A percentile compares a stretch with the other conserved stretches of the same genome.
Conservation (phyloP, 2,797 vertebrate species). For the Tenualosa ilisha region DNA sequence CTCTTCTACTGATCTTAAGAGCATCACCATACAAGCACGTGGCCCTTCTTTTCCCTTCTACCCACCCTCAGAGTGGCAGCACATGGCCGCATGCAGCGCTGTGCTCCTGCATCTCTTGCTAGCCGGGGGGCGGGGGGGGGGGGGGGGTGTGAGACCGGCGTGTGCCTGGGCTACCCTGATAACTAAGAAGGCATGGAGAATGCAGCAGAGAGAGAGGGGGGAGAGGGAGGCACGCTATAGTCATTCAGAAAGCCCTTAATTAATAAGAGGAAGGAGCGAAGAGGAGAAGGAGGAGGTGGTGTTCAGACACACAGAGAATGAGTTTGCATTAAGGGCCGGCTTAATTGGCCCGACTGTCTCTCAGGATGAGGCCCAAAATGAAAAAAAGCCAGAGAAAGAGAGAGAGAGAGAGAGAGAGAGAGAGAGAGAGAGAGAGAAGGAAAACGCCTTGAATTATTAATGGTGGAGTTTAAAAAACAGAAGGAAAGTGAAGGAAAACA, state of each 20-base stretch:
- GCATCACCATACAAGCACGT: background rate
- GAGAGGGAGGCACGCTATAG: background rate
- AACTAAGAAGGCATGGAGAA: conserved; percentile 59
- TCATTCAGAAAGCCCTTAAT: conserved; percentile 61
- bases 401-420: background rate
- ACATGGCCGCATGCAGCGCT: background rate
- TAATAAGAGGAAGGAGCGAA: conserved; percentile 57
- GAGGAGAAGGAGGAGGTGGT: conserved; percentile 32
- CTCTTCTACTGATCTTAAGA: too few species aligned
- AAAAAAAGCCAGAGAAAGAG: too few species aligned
- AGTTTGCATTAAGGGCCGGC: conserved; percentile 47
- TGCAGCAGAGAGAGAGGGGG: background rate
- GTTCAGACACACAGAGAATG: background rate
- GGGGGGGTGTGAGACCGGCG: conserved; percentile 65
- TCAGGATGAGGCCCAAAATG: conserved; percentile 59
- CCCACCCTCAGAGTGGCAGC: background rate
- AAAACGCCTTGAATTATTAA: conserved; percentile 11
- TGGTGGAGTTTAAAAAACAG: background rate
- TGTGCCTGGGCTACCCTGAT: conserved; percentile 74
- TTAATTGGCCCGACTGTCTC: conserved; percentile 74
- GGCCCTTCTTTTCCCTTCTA: too few species aligned
- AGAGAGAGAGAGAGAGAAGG: background rate
- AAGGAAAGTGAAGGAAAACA: background rate
- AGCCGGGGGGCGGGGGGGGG: too few species aligned
- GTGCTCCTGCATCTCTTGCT: conserved; percentile 70